phyloP scores from a whole-genome alignment of 2,888 invertebrate species.

The Drosophila limbata region DNA sequence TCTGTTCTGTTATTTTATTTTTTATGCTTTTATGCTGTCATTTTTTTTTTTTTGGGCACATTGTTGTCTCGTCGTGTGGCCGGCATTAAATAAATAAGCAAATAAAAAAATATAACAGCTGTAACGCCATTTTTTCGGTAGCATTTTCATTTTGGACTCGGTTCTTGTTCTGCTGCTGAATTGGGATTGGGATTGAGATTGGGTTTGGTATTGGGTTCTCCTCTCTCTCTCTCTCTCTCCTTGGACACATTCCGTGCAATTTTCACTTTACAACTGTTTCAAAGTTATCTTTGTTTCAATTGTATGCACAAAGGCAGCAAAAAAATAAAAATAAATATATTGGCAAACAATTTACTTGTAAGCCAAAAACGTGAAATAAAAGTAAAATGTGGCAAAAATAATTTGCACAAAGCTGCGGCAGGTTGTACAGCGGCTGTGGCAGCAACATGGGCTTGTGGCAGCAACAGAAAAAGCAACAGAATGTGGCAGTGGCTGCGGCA shows the following conservation, averaged over 20 bases:
- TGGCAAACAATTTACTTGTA: slow-evolving; percentile 82
- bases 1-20: slow-evolving; percentile 25
- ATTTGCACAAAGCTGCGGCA: slow-evolving; percentile 82
- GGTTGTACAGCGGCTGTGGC: slow-evolving; percentile 50
- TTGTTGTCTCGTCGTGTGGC: slow-evolving; percentile 66
- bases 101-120: slow-evolving; percentile 49
- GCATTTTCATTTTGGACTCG: slow-evolving; percentile 40
- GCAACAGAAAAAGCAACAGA: background rate
- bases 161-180: background rate
- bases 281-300: slow-evolving; percentile 81
- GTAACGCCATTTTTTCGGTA: slow-evolving; percentile 54
- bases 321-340: slow-evolving; percentile 67
- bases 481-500: slow-evolving; percentile 11
- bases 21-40: slow-evolving; percentile 37
- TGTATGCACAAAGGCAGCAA: slow-evolving; percentile 54
- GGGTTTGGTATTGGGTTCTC: background rate
- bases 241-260: slow-evolving; percentile 73
- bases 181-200: background rate
- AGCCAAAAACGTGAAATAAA: slow-evolving; percentile 56
- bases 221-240: background rate
- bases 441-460: slow-evolving; percentile 5
- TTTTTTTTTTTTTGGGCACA: slow-evolving; percentile 21
- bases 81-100: slow-evolving; percentile 79
- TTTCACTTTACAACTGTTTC: slow-evolving; percentile 82
- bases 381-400: slow-evolving; percentile 77